Conservation (phyloP, 1,140 invertebrate species). For the Phenacoccus solenopsis region DNA sequence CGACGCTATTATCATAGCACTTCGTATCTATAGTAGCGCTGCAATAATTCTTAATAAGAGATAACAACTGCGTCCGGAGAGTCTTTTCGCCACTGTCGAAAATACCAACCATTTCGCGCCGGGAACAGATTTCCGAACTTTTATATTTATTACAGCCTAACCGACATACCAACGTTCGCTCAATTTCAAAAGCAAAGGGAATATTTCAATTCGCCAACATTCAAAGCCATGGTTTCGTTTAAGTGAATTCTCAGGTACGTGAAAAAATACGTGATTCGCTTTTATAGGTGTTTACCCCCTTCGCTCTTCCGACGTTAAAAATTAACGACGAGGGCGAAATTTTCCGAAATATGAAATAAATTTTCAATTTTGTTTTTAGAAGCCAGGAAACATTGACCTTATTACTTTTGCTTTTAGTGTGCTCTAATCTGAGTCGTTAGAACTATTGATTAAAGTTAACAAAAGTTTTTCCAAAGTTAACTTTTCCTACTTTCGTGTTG, state of each 20-base stretch:
- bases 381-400: background rate
- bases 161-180: too few relatives aligned
- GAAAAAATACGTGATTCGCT: too few relatives aligned
- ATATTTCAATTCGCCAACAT: too few relatives aligned
- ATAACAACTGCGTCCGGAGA: conserved; percentile 1
- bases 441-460: conserved; percentile 3
- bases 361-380: background rate
- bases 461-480: background rate
- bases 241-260: too few relatives aligned
- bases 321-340: too few relatives aligned
- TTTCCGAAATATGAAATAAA: background rate
- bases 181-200: too few relatives aligned
- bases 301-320: too few relatives aligned
- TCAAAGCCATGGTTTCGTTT: too few relatives aligned
- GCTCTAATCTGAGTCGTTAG: background rate
- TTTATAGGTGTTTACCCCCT: too few relatives aligned
- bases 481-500: background rate
- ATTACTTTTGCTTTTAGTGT: background rate
- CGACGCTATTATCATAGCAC: background rate
- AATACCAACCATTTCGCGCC: background rate
- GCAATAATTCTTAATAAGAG: conserved; percentile 3
- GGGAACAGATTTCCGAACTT: background rate
- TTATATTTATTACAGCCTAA: conserved; percentile 4
- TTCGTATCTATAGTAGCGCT: background rate
- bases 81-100: conserved; percentile 1